Evolutionary conservation across 2,113 vertebrate species (phyloP), one percentile per base, ranked within the genome.

Genomic region (Dinomys branickii): DNA sequence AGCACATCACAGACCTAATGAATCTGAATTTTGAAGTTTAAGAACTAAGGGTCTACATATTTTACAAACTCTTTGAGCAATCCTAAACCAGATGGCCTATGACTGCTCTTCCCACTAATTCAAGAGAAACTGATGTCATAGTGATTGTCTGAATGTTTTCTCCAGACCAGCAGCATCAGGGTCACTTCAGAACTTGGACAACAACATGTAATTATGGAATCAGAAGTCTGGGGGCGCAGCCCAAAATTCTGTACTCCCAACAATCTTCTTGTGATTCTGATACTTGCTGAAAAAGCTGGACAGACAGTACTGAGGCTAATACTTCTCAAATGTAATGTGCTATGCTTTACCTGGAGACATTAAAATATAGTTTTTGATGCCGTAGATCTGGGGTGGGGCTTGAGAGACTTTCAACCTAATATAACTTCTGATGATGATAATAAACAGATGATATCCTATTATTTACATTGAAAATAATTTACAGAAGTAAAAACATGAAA

Each of bases 11-110:
- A 91, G 58, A 85, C 33, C 33, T 52, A 38, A 80, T 61, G 7
- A 86, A 63, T 56, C 75, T 63, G 54, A 82, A 91, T 38, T 33
- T 94, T 54, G 33, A 87, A 41, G 5, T 19, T 69, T 41, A 87
- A 44, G 5, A 16, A 58, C 35, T 82, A 52, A 81, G 11, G 22
- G 6, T 71, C 9, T 73, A 8, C 24, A 20, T 75, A 41, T 58
- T 73, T 77, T 78, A 52, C 65, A 28, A 77, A 14, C 13, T 88
- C 13, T 84, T 77, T 7, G 30, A 63, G 1, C 41, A 26, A 28
- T 41, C 38, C 0, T 17, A 35, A 84, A 35, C 1, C 26, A 59
- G 26, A 28, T 28, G 67, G 28, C 0, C 5, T 0, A 50, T 9
- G 0, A 56, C 38, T 77, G 14, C 33, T 58, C 35, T 41, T 91